Evolutionary conservation across 2,797 vertebrate species (phyloP).

Genomic region (Malacoraja senta): DNA sequence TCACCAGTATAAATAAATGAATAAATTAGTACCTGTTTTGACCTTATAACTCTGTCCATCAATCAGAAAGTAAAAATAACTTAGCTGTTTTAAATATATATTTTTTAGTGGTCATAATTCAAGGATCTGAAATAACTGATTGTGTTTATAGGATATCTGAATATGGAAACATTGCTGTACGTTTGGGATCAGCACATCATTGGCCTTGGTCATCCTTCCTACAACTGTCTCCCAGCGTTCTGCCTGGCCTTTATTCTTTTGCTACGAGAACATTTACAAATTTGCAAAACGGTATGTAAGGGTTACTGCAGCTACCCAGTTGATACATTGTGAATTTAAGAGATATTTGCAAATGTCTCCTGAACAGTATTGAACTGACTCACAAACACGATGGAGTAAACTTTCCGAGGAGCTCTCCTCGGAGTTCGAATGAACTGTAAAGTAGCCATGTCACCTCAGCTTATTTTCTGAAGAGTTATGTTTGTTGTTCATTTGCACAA

Average conservation of each 20-base stretch:
- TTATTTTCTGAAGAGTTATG: too few species aligned
- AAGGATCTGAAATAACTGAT: neutral
- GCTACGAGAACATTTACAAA: conserved; percentile 41
- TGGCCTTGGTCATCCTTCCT: conserved; percentile 43
- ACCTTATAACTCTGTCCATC: neutral
- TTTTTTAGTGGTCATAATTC: neutral
- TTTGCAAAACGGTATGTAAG: conserved; percentile 43
- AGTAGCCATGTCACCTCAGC: too few species aligned
- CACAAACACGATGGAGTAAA: neutral
- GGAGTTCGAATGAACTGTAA: neutral
- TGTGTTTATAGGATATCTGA: conserved; percentile 44
- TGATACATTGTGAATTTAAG: neutral
- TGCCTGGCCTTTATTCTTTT: conserved; percentile 42
- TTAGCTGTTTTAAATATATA: neutral
- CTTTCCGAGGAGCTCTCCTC: neutral
- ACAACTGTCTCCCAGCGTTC: conserved; percentile 43
- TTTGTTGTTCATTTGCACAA: too few species aligned
- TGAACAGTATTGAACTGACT: neutral
- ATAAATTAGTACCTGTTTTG: neutral
- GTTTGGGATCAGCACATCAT: conserved; percentile 49
- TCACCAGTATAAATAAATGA: neutral
- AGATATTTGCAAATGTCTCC: neutral
- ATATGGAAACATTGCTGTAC: conserved; percentile 45
- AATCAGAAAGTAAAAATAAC: neutral
- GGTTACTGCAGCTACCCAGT: neutral